Evolutionary conservation across 1,140 invertebrate species (phyloP).

Genomic region (Neotoxoptera formosana): DNA sequence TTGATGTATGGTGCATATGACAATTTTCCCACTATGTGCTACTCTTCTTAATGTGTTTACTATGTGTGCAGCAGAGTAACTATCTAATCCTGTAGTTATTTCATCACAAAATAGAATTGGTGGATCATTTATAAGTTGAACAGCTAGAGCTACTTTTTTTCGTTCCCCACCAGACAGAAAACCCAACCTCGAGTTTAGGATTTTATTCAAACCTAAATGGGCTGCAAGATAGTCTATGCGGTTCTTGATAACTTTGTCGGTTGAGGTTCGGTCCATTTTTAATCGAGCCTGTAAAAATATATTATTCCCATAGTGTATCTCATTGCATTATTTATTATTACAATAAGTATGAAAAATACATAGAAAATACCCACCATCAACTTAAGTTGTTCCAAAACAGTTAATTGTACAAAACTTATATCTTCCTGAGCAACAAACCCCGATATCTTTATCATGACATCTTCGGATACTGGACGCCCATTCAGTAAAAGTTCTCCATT

Average conservation of each 20-base stretch:
- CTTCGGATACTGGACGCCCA: conserved; percentile 69
- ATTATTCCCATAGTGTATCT: not conserved
- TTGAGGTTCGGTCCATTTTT: conserved; percentile 53
- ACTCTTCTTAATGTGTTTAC: conserved; percentile 74
- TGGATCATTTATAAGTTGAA: conserved; percentile 91
- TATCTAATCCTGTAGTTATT: conserved; percentile 89
- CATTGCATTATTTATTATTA: not conserved
- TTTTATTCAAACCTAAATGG: conserved; percentile 76
- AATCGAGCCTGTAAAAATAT: conserved; percentile 56
- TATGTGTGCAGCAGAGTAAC: conserved; percentile 78
- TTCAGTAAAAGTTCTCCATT: conserved; percentile 74
- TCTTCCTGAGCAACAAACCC: conserved; percentile 78
- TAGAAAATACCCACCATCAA: conserved; percentile 71
- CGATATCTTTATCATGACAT: conserved; percentile 73
- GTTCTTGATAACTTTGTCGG: conserved; percentile 61
- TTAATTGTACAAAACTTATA: conserved; percentile 73
- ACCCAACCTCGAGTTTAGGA: conserved; percentile 78
- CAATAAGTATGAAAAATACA: not conserved
- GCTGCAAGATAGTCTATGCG: conserved; percentile 69
- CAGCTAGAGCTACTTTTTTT: conserved; percentile 84
- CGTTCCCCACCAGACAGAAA: conserved; percentile 87
- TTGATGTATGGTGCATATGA: conserved; percentile 87
- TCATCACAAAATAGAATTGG: conserved; percentile 95
- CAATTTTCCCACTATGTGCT: conserved; percentile 74
- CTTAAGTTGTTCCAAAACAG: conserved; percentile 75